Evolutionary conservation across 2,797 vertebrate species (phyloP).

Genomic region (Rhinatrema bivittatum): DNA sequence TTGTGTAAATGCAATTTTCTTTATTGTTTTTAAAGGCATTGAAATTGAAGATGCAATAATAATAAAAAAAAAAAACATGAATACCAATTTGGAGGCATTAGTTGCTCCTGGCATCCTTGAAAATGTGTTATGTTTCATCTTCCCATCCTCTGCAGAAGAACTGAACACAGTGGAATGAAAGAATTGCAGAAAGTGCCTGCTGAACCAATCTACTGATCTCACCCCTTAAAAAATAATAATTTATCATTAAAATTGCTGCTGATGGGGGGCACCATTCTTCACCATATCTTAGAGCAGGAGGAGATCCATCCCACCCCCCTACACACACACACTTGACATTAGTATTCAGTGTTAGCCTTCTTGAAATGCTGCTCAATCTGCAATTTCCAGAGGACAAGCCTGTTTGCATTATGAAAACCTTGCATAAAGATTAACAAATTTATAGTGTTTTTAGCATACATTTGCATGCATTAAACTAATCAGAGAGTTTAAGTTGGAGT

Average conservation of each 20-base stretch:
- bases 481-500: background rate
- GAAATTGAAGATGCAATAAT: constrained; percentile 44
- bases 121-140: constrained; percentile 40
- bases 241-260: constrained; percentile 26
- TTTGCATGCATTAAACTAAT: constrained; percentile 16
- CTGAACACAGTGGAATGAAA: constrained; percentile 6
- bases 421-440: constrained; percentile 30
- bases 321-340: constrained; percentile 23
- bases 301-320: background rate
- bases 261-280: constrained; percentile 8
- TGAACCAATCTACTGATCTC: constrained; percentile 16
- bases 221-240: constrained; percentile 34
- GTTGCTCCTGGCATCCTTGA: constrained; percentile 40
- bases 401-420: constrained; percentile 34
- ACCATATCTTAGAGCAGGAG: constrained; percentile 13
- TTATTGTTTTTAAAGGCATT: constrained; percentile 50
- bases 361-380: background rate
- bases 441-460: constrained; percentile 31
- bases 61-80: too few species aligned
- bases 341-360: constrained; percentile 16
- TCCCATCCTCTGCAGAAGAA: constrained; percentile 22
- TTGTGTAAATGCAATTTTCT: constrained; percentile 43
- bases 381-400: constrained; percentile 21
- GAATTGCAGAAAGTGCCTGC: constrained; percentile 6
- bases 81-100: constrained; percentile 42